Percentiles rank a stretch among this genome's conserved stretches.
Evolutionary conservation across 2,113 vertebrate genomes (phyloP).

Genomic region (Myocastor coypus): DNA sequence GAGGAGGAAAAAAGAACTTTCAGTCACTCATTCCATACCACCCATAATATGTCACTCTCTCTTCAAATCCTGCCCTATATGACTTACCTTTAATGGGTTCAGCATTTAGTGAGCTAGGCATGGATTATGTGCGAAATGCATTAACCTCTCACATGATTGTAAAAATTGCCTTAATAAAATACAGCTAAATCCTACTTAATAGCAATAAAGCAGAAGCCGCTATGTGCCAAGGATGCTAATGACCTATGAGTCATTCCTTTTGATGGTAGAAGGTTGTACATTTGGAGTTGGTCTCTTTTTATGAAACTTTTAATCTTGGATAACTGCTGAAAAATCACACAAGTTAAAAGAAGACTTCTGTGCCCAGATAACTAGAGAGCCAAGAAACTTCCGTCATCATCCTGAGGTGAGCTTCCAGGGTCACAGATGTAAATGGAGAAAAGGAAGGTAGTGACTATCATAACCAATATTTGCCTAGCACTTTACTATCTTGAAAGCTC

Average conservation of each 20-base stretch:
- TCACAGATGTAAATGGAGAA: conserved; percentile 7
- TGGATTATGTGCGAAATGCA: conserved; percentile 85
- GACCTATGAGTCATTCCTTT: conserved; percentile 84
- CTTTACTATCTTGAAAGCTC: conserved; percentile 16
- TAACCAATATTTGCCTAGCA: conserved; percentile 52
- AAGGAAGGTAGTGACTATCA: conserved; percentile 21
- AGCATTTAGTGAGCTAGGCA: conserved; percentile 82
- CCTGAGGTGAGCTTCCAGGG: neutral
- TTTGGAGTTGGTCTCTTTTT: conserved; percentile 76
- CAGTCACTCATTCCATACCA: conserved; percentile 57
- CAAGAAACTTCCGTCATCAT: conserved; percentile 53
- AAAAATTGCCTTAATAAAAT: conserved; percentile 86
- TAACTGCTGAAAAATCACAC: conserved; percentile 77
- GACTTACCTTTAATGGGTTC: conserved; percentile 82
- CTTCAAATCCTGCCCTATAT: conserved; percentile 63
- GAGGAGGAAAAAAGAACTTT: neutral
- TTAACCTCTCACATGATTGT: conserved; percentile 85
- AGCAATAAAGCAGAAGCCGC: conserved; percentile 83
- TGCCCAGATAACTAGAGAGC: conserved; percentile 38
- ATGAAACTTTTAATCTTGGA: conserved; percentile 75
- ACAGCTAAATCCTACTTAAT: conserved; percentile 85
- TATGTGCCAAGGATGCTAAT: conserved; percentile 78
- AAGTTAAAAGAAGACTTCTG: conserved; percentile 72
- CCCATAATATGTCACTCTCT: conserved; percentile 62
- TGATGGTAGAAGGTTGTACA: conserved; percentile 81